These are phyloP conservation scores for Leptinotarsa texana DNA, from an alignment of 1,140 invertebrate genomes.

Conservation along the genomic window DNA sequence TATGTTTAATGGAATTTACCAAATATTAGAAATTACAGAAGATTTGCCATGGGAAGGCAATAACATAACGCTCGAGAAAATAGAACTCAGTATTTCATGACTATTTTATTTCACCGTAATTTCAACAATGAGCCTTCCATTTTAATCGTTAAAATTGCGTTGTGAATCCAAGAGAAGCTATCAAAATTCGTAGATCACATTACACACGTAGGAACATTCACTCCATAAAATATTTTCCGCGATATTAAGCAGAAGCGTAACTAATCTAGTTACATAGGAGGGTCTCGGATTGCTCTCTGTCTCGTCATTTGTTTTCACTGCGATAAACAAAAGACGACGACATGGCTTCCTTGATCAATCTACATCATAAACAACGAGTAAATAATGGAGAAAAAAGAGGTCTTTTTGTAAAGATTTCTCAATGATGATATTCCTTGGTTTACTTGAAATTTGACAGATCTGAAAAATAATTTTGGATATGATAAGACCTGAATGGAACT, in stretches of 20 bases:
- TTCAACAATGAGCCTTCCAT: background rate
- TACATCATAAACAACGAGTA: slow-evolving; percentile 22
- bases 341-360: slow-evolving; percentile 15
- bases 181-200: background rate
- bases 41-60: no score
- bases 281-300: slow-evolving; percentile 25
- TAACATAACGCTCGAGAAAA: no score
- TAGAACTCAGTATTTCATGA: no score
- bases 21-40: no score
- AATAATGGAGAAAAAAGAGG: background rate
- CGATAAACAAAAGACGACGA: slow-evolving; percentile 16
- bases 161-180: background rate
- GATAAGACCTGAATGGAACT: no score
- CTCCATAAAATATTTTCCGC: slow-evolving; percentile 23
- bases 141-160: background rate
- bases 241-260: slow-evolving; percentile 24
- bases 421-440: no score
- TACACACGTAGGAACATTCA: slow-evolving; percentile 8
- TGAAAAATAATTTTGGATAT: no score
- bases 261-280: slow-evolving; percentile 25
- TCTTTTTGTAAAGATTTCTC: no score
- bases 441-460: no score
- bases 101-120: no score
- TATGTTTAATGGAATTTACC: no score
- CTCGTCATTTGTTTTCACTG: slow-evolving; percentile 20